Evolutionary conservation across 92 coral and sea anemone genomes (phyloP).

Genomic region (Parazoanthus atlanticus): DNA sequence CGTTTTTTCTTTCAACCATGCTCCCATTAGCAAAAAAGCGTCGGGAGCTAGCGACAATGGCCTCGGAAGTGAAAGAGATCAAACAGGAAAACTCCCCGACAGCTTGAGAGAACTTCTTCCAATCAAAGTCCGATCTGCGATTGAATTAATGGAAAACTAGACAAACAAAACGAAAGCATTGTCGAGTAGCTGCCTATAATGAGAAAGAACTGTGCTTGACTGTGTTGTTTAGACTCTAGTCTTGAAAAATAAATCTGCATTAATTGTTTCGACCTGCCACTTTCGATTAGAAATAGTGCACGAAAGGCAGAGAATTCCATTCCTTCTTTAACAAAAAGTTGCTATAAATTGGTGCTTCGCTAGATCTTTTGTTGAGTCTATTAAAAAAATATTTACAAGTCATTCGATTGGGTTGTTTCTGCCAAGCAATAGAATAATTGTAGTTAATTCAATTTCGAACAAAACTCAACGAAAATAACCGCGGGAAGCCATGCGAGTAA

Average conservation of each 20-base stretch:
- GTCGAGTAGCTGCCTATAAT: conserved; percentile 20
- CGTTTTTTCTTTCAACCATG: neutral
- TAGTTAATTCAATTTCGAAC: conserved; percentile 14
- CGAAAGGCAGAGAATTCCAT: neutral
- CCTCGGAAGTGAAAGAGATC: conserved; percentile 24
- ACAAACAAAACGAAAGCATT: conserved; percentile 15
- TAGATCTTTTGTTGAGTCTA: conserved; percentile 20
- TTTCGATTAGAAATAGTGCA: neutral
- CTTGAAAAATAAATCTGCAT: conserved; percentile 10
- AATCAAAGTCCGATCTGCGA: conserved; percentile 31
- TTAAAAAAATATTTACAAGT: conserved; percentile 24
- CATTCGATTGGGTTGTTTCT: conserved; percentile 20
- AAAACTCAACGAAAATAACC: neutral
- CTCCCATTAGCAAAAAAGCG: conserved; percentile 34
- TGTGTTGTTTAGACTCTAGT: neutral
- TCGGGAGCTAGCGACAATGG: conserved; percentile 6
- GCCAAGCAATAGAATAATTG: neutral
- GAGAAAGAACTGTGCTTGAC: conserved; percentile 33
- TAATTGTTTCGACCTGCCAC: neutral
- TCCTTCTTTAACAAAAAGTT: neutral
- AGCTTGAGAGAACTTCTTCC: conserved; percentile 7
- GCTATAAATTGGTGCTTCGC: neutral
- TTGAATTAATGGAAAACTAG: conserved; percentile 27
- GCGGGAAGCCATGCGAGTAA: neutral
- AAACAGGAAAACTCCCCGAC: conserved; percentile 20